phyloP scores from a whole-genome alignment of 92 coral and sea anemone genomes.

The Meandrina meandrites region DNA sequence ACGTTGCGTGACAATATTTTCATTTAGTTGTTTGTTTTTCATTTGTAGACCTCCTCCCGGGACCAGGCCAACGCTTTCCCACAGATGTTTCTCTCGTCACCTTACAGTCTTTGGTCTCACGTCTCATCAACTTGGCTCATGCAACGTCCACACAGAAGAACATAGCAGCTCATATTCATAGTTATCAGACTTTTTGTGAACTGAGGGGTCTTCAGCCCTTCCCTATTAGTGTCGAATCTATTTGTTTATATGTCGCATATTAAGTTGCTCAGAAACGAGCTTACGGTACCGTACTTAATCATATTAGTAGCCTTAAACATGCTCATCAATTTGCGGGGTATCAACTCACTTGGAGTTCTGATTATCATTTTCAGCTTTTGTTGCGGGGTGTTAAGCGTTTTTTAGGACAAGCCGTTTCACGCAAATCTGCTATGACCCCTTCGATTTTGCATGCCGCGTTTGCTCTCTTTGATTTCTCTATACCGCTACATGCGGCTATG shows the following conservation, averaged over 20 bases:
- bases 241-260: conserved; percentile 24
- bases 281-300: conserved; percentile 32
- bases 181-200: conserved; percentile 26
- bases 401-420: not conserved
- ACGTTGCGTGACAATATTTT: conserved; percentile 7
- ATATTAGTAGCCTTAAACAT: conserved; percentile 28
- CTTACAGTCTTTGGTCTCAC: not conserved
- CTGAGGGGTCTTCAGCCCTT: conserved; percentile 12
- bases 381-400: conserved; percentile 20
- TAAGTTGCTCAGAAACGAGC: conserved; percentile 14
- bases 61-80: not conserved
- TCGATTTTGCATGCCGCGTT: not conserved
- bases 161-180: conserved; percentile 19
- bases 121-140: conserved; percentile 20
- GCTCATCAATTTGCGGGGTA: conserved; percentile 26
- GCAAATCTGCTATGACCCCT: conserved; percentile 36
- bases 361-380: conserved; percentile 15
- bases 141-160: conserved; percentile 43
- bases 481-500: not conserved
- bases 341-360: conserved; percentile 4
- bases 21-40: not conserved
- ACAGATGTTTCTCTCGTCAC: not conserved
- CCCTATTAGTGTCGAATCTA: conserved; percentile 14
- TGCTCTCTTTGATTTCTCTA: not conserved
- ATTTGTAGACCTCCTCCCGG: conserved; percentile 1